A percentile compares a stretch with the other conserved stretches of the same genome.
Evolutionary conservation across 2,797 vertebrate genomes (phyloP).

Genomic region (Rhinophrynus dorsalis): DNA sequence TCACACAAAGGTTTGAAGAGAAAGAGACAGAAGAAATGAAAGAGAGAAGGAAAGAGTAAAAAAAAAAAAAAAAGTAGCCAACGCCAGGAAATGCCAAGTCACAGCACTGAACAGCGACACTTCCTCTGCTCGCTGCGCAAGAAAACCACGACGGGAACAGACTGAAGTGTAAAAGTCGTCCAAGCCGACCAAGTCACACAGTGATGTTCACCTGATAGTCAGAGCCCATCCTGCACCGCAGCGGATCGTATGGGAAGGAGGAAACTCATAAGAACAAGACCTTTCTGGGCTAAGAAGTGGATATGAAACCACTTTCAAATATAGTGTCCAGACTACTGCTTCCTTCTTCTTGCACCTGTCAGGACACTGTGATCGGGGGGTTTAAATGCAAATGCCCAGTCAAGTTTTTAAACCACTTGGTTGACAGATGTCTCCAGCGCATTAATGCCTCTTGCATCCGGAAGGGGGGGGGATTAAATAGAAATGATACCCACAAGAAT

Average conservation of each 20-base stretch:
- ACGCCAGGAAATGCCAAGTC: slow-evolving; percentile 82
- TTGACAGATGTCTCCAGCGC: no score
- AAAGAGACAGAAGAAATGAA: not conserved
- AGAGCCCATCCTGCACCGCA: not conserved
- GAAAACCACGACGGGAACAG: not conserved
- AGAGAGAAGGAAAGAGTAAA: not conserved
- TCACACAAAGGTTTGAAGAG: not conserved
- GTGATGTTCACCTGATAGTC: not conserved
- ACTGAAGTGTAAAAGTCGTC: not conserved
- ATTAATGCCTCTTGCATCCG: no score
- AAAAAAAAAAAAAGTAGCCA: no score
- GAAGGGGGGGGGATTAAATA: no score
- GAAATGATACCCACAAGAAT: no score
- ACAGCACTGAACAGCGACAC: slow-evolving; percentile 66
- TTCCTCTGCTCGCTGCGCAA: slow-evolving; percentile 67
- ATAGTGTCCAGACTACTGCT: not conserved
- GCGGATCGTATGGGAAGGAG: not conserved
- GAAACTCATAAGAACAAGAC: not conserved
- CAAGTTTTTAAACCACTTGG: no score
- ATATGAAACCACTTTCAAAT: not conserved
- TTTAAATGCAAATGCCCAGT: no score
- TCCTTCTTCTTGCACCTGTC: not conserved
- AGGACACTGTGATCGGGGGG: not conserved
- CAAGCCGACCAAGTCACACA: not conserved
- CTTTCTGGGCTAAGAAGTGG: not conserved